Evolutionary conservation across 2,797 vertebrate species (phyloP), one percentile per base, ranked within the genome.

Genomic region (Todus mexicanus): DNA sequence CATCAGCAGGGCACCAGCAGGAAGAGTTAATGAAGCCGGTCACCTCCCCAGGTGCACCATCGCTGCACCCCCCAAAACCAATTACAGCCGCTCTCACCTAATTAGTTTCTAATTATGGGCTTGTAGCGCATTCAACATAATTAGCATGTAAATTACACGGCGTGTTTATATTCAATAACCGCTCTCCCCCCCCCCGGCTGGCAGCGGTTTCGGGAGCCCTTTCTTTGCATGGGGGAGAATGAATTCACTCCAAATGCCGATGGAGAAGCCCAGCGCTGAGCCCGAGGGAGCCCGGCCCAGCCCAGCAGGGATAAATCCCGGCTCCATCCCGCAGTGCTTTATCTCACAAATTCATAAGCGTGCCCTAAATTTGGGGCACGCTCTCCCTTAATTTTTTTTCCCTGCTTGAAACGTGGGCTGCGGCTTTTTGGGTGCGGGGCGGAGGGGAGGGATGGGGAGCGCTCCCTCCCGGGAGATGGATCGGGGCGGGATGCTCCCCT

Each of bases 71-170:
- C 94, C 92, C 90, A 53, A 73, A 97, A 97, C 96, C 96, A 98
- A 98, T 97, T 98, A 97, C 96, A 97, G 91, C 80, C 70, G 50
- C 95, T 97, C 97, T 97, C 95, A 98, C 96, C 97, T 97, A 98
- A 98, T 98, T 98, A 98, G 97, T 97, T 97, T 97, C 97, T 98
- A 98, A 98, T 98, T 98, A 98, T 92, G 97, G 96, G 96, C 97
- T 97, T 96, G 78, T 96, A 97, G 96, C 93, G 93, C 96, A 96
- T 97, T 98, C 97, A 97, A 97, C 96, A 96, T 97, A 98, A 98
- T 98, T 98, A 98, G 97, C 97, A 98, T 98, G 98, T 97, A 98
- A 98, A 98, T 98, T 97, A 98, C 96, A 97, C 73, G 23, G 73
- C 11, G 25, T 98, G 97, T 98, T 98, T 98, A 98, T 98, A 97